Base-by-base conservation (phyloP, 1,140 invertebrate species). In the Elysia chlorotica region DNA sequence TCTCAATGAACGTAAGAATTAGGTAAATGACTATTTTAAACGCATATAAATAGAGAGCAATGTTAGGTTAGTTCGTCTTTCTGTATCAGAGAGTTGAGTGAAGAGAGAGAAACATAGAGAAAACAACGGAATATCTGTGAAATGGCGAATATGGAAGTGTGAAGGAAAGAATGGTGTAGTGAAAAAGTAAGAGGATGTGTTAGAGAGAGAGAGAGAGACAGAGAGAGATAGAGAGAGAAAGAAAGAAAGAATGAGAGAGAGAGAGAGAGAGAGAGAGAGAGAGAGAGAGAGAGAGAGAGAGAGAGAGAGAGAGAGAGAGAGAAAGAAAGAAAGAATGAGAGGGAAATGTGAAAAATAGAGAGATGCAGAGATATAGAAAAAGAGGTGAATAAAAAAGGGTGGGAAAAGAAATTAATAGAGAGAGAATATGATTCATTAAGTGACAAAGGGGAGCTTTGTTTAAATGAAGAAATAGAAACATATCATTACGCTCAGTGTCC, bases 271-370 rank as follows among this genome's bases (percentile, higher is more conserved):
- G 25, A 17, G 56, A 59, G 56, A 59, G 56, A 59, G 28, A 59
- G 56, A 59, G 56, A 59, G 28, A 59, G 25, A 59, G 56, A 59
- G 25, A 59, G 56, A 59, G 25, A 59, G 56, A 59, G 25, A 59
- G 56, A 59, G 25, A 59, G 56, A 59, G 56, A 59, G 56, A 59
- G 56, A 59, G 56, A 59, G 28, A 59, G 56, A 59, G 56, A 59
- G 25, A 59, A 25, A 10, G 56, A 59, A 25, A 59, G 56, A 59
- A 25, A 59, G 56, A 59, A 25, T 17, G 56, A 59, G 56, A 59
- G 28, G 25, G 56, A 59, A 25, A 59, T n/a, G n/a, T n/a, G 56
- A 59, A 25, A 59, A 25, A 59, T 10, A 59, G 56, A 59, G 56
- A 59, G 56, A 59, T 10, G 25, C 10, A 59, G 56, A 59, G 56